Evolutionary conservation across 2,888 invertebrate species (phyloP).

Genomic region (Aricia artaxerxes): DNA sequence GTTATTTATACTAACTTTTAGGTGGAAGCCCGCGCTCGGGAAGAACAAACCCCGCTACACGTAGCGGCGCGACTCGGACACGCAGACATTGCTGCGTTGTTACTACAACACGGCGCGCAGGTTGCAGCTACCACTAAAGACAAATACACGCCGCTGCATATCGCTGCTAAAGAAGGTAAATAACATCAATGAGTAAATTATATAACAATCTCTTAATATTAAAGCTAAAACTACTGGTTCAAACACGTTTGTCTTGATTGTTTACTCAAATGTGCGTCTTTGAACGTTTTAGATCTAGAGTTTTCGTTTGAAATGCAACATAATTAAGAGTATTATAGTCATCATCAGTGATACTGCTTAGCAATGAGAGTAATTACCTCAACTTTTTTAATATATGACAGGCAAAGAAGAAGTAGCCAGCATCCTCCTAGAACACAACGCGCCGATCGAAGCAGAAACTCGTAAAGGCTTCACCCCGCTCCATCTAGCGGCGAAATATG

Average conservation of each 20-base stretch:
- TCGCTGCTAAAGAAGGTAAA: constrained; percentile 96
- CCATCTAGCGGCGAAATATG: constrained; percentile 98
- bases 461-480: constrained; percentile 98
- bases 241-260: no score
- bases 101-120: constrained; percentile 96
- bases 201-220: no score
- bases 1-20: neutral
- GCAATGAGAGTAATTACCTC: no score
- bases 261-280: no score
- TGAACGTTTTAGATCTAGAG: no score
- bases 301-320: no score
- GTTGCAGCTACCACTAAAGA: constrained; percentile 96
- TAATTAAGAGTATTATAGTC: no score
- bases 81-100: constrained; percentile 95
- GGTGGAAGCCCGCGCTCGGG: constrained; percentile 86
- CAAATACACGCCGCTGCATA: constrained; percentile 96
- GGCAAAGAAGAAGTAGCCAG: constrained; percentile 93
- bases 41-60: constrained; percentile 98
- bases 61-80: constrained; percentile 97
- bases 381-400: constrained; percentile 39
- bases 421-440: constrained; percentile 94
- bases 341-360: no score
- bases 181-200: neutral
- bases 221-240: no score
- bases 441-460: constrained; percentile 93